Percentiles rank a stretch among this genome's conserved stretches.
These are phyloP conservation scores for Poicephalus meyeri DNA, from an alignment of 2,113 vertebrate species.

Conservation along the genomic window DNA sequence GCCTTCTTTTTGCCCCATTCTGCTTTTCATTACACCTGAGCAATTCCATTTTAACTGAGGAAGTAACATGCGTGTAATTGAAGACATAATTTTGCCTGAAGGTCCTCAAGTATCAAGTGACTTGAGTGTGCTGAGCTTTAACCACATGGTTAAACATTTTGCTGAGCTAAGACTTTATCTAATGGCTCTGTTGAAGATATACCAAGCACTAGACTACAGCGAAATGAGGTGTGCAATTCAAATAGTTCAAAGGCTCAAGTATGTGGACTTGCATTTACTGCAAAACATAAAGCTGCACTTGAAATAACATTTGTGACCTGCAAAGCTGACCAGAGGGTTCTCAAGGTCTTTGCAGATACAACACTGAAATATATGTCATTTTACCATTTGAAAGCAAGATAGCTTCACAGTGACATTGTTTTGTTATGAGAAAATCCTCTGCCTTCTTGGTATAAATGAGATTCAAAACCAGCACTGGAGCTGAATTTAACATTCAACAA, in stretches of 20 bases:
- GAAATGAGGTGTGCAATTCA: neutral
- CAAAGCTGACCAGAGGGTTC: neutral
- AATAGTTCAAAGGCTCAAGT: neutral
- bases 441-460: neutral
- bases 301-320: neutral
- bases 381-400: neutral
- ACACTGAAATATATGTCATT: rapidly evolving
- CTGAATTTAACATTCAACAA: neutral
- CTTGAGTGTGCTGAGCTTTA: neutral
- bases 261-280: neutral
- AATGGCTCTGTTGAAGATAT: neutral
- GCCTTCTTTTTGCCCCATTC: neutral
- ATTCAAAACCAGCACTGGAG: neutral
- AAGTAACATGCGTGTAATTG: neutral
- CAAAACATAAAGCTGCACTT: neutral
- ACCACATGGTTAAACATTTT: neutral
- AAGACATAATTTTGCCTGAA: neutral
- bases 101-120: neutral
- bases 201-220: neutral
- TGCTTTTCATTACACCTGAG: neutral
- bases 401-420: neutral
- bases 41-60: neutral
- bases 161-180: neutral
- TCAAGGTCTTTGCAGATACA: neutral
- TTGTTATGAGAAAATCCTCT: neutral